Conservation (phyloP, 2,113 vertebrate species). For the Chunga burmeisteri region DNA sequence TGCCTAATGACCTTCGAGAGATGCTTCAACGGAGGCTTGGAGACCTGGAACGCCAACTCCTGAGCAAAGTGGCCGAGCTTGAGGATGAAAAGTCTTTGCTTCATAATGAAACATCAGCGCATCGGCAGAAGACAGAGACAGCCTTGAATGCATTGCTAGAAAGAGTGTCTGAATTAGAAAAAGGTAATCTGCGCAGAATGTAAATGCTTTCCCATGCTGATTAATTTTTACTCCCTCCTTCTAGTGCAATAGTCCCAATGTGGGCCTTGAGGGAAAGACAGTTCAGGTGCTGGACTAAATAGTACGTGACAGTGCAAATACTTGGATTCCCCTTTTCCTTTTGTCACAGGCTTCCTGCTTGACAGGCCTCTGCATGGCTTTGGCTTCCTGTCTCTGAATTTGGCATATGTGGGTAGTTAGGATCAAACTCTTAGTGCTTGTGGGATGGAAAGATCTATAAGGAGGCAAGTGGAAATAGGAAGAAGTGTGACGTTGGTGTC, state of each 20-base stretch:
- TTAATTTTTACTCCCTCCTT: neutral
- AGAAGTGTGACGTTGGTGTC: neutral
- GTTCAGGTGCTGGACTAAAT: neutral
- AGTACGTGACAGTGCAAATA: neutral
- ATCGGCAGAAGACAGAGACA: slow-evolving; percentile 91
- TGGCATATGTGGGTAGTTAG: neutral
- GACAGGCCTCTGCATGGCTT: neutral
- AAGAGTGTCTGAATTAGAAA: slow-evolving; percentile 91
- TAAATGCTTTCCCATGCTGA: accelerated
- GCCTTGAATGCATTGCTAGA: slow-evolving; percentile 89
- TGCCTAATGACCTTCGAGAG: slow-evolving; percentile 87
- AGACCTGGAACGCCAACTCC: slow-evolving; percentile 90
- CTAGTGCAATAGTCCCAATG: neutral
- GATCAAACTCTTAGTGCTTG: neutral
- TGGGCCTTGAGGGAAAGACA: neutral
- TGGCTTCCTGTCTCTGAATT: neutral
- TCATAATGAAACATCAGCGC: slow-evolving; percentile 92
- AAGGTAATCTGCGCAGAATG: slow-evolving; percentile 74
- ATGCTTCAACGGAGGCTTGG: slow-evolving; percentile 88
- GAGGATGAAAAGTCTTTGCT: slow-evolving; percentile 95
- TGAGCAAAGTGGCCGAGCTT: slow-evolving; percentile 91
- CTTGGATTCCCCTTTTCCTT: neutral
- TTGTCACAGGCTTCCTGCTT: neutral
- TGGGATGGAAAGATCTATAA: neutral
- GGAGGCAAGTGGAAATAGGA: neutral